These are phyloP conservation scores for Todiramphus saurophagus DNA, from an alignment of 2,113 vertebrate species.

Conservation along the genomic window DNA sequence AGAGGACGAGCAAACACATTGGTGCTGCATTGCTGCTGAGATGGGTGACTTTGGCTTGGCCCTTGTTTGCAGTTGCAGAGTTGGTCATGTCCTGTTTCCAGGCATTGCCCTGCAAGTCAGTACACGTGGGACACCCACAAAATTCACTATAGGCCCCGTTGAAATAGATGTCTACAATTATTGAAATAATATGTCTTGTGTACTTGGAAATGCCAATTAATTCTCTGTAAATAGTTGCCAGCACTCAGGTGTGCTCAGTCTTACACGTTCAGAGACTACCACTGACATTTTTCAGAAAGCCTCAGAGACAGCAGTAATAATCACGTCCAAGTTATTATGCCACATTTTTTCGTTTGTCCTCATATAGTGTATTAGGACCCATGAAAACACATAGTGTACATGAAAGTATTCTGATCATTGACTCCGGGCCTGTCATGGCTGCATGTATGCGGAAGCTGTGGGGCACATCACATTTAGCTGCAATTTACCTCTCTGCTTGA, in stretches of 20 bases:
- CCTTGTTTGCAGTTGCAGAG: not conserved
- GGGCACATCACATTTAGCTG: accelerated
- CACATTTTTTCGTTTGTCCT: not conserved
- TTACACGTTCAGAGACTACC: not conserved
- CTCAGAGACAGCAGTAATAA: not conserved
- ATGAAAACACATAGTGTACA: not conserved
- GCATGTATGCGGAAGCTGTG: not conserved
- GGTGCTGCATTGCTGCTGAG: accelerated
- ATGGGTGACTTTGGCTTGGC: not conserved
- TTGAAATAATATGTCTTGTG: not conserved
- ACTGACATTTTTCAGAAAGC: not conserved
- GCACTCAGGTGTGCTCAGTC: not conserved
- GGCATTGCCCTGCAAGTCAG: not conserved
- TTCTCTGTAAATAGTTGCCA: not conserved
- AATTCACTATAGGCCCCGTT: not conserved
- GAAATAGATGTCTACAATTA: not conserved
- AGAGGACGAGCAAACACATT: accelerated
- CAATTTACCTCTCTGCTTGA: not conserved
- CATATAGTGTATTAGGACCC: not conserved
- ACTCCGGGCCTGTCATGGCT: not conserved
- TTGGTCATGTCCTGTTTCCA: not conserved
- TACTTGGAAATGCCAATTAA: not conserved
- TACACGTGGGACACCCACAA: too few species aligned
- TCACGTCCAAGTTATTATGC: not conserved
- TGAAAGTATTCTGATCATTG: not conserved